A percentile compares a stretch with the other conserved stretches of the same genome.
phyloP scores from a whole-genome alignment of 2,113 vertebrate genomes.

The Aptenodytes forsteri region DNA sequence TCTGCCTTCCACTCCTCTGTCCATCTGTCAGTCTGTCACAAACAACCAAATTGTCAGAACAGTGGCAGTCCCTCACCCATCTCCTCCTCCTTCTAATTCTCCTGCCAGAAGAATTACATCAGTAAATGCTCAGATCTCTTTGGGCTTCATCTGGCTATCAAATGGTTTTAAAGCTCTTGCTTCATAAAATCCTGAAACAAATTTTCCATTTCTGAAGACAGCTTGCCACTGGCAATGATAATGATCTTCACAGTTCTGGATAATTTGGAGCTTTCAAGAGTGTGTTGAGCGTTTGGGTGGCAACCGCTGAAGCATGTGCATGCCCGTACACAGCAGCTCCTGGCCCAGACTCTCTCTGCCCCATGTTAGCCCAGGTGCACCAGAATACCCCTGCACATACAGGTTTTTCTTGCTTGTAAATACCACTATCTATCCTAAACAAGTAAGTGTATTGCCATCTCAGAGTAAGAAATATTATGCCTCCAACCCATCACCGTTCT shows the following conservation, averaged over 20 bases:
- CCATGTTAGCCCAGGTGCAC: background rate
- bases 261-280: background rate
- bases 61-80: background rate
- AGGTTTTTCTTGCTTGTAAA: background rate
- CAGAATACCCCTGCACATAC: background rate
- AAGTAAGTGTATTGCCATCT: background rate
- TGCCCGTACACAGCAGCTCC: background rate
- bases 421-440: background rate
- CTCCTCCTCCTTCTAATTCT: background rate
- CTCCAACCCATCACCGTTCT: background rate
- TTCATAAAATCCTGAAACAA: background rate
- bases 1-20: background rate
- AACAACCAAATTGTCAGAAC: background rate
- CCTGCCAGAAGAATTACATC: background rate
- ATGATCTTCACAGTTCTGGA: background rate
- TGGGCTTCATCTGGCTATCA: background rate
- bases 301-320: fast-evolving
- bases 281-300: background rate
- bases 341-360: background rate
- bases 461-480: background rate
- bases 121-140: background rate
- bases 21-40: background rate
- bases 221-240: background rate
- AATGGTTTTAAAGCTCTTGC: background rate
- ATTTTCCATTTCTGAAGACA: background rate